These are phyloP conservation scores for Dynastes grantii DNA, from an alignment of 2,888 invertebrate species.

Conservation along the genomic window DNA sequence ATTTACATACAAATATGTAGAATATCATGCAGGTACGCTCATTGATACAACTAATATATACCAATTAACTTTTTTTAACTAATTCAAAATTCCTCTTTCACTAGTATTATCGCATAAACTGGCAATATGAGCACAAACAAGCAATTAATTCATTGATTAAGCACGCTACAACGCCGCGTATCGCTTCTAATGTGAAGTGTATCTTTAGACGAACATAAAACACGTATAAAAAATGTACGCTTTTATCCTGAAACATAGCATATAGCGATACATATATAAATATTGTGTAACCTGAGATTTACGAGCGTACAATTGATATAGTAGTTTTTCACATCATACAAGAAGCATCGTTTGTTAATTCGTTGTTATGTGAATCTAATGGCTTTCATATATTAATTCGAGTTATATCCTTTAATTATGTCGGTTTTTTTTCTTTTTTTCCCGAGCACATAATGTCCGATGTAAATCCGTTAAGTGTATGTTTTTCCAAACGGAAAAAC, in stretches of 20 bases:
- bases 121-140: conserved; percentile 16
- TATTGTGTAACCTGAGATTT: conserved; percentile 43
- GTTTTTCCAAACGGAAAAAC: conserved; percentile 31
- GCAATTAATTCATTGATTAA: conserved; percentile 34
- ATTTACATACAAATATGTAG: too few relatives aligned
- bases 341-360: conserved; percentile 39
- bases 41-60: background rate
- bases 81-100: background rate
- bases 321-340: conserved; percentile 35
- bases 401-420: conserved; percentile 39
- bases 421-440: background rate
- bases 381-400: conserved; percentile 46
- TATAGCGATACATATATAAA: background rate
- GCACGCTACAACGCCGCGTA: background rate
- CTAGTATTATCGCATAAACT: conserved; percentile 19
- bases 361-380: conserved; percentile 39
- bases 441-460: background rate
- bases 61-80: conserved; percentile 13
- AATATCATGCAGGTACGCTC: background rate
- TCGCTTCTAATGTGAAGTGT: conserved; percentile 15
- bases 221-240: conserved; percentile 15
- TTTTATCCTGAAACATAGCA: conserved; percentile 10
- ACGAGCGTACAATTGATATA: conserved; percentile 38
- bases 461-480: conserved; percentile 40
- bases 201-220: conserved; percentile 30